Evolutionary conservation across 2,113 vertebrate genomes (phyloP).

Genomic region (Neolamprologus toae): DNA sequence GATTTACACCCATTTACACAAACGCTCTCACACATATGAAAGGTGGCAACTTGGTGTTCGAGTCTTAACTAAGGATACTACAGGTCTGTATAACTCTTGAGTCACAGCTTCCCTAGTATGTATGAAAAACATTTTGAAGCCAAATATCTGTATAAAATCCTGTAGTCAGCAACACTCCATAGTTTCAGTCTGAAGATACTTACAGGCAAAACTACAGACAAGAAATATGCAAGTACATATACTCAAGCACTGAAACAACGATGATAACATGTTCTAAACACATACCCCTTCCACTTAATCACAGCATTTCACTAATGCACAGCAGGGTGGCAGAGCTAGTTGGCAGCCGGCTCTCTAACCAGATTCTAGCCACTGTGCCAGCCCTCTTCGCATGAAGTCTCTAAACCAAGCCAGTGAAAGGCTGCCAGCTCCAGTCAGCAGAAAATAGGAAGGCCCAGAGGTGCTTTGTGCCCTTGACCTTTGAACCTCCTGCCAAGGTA

Average conservation of each 20-base stretch:
- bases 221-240: not conserved
- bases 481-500: not conserved
- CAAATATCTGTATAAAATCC: not conserved
- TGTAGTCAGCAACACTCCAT: not conserved
- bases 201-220: not conserved
- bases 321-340: constrained; percentile 8
- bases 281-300: constrained; percentile 28
- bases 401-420: not conserved
- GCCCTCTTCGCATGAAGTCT: not conserved
- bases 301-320: constrained; percentile 22
- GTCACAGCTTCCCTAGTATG: not conserved
- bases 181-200: not conserved
- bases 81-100: not conserved
- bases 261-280: constrained; percentile 19
- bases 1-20: not conserved
- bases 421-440: not conserved
- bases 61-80: not conserved
- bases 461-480: not conserved
- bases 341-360: not conserved
- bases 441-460: not conserved
- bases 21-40: not conserved
- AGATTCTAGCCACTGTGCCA: not conserved
- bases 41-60: not conserved
- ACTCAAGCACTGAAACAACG: not conserved
- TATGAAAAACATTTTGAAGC: not conserved